Evolutionary conservation across 2,888 invertebrate genomes (phyloP), one percentile per base, ranked within the genome.

Genomic region (Ectemnius cavifrons): DNA sequence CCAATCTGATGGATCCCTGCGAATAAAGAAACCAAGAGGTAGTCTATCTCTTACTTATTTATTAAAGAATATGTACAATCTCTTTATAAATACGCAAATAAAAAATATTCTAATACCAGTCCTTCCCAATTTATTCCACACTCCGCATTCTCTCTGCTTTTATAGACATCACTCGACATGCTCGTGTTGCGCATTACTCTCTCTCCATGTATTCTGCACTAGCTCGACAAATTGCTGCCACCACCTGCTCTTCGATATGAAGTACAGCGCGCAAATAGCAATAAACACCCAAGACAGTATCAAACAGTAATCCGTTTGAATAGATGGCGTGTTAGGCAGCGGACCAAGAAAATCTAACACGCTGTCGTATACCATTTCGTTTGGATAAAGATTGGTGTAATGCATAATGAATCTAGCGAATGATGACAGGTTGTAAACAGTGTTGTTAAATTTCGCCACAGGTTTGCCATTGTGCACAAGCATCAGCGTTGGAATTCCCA

Each of bases 381-480:
- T 93, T 18, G 94, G 92, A 75, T 93, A 91, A 68, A 96, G 92
- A 16, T 95, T 95, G 14, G 97, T 97, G 79, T 95, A 94, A 45
- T 94, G 94, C 67, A 94, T 93, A 0, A 97, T 92, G 90, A 97
- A 98, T 85, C 93, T 94, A 14, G 94, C 94, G 85, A 98, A 96
- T 67, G 94, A 94, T 75, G 96, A 94, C 57, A 97, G 93, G 4
- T 95, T 96, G 78, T 97, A 95, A 74, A 95, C 94, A 11, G 96
- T 94, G 27, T 94, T 95, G 92, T 96, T 97, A 88, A 95, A 97
- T 92, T 96, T 96, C 0, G 95, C 95, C 28, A 96, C 94, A 0
- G 97, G 95, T 80, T 96, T 93, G 0, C 97, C 97, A 90, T 97
- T 97, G 85, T 98, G 97, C 85, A 98, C 97, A 78, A 98, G 92